Evolutionary conservation across 2,888 invertebrate species (phyloP).

Genomic region (Drosophila algonquin): DNA sequence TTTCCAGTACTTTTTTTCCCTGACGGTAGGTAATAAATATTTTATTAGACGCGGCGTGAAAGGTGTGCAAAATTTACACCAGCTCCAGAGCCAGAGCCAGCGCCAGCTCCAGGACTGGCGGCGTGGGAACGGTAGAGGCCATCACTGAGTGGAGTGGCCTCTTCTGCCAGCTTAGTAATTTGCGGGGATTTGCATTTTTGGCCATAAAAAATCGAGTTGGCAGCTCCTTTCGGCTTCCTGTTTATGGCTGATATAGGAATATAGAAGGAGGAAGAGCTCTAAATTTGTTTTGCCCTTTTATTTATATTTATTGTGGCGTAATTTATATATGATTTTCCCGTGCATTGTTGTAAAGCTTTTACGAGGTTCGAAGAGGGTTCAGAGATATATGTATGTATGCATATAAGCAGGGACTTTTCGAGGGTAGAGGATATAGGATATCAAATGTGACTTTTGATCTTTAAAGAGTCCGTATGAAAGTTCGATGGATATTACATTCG

Average conservation of each 20-base stretch:
- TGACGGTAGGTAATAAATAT: slow-evolving; percentile 65
- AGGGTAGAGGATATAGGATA: too few relatives aligned
- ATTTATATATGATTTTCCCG: slow-evolving; percentile 32
- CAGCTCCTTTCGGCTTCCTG: slow-evolving; percentile 33
- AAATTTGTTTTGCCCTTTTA: slow-evolving; percentile 24
- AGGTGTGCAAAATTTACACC: slow-evolving; percentile 56
- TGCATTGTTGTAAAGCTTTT: slow-evolving; percentile 24
- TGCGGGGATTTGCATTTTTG: slow-evolving; percentile 49
- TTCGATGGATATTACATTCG: too few relatives aligned
- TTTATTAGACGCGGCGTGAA: slow-evolving; percentile 61
- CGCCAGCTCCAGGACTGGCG: not conserved
- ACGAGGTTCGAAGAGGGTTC: not conserved
- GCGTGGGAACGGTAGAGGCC: not conserved
- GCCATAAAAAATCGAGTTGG: slow-evolving; percentile 49
- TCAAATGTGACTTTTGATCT: too few relatives aligned
- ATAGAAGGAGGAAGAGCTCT: slow-evolving; percentile 1
- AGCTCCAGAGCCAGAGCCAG: not conserved
- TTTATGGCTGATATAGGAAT: slow-evolving; percentile 5
- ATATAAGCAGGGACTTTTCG: too few relatives aligned
- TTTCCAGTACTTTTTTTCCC: slow-evolving; percentile 27
- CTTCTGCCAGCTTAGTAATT: slow-evolving; percentile 42
- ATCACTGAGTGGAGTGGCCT: slow-evolving; percentile 20
- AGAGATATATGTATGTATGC: too few relatives aligned
- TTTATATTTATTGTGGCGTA: slow-evolving; percentile 47
- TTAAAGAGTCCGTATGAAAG: too few relatives aligned